Evolutionary conservation across 2,113 vertebrate genomes (phyloP).

Genomic region (Alligator mississippiensis): DNA sequence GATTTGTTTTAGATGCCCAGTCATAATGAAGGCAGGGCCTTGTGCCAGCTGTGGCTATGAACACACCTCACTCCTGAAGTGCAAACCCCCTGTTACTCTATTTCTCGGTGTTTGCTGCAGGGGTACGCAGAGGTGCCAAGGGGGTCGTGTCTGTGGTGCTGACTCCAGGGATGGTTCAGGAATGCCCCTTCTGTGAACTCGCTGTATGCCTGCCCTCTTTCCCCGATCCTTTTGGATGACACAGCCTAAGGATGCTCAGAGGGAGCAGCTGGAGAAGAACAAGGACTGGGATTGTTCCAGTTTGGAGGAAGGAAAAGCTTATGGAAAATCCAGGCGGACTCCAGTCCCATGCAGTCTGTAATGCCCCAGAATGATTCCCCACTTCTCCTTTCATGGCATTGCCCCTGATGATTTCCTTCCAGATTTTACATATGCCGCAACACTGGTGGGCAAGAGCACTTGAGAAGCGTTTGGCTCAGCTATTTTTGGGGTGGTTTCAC

Average conservation of each 20-base stretch:
- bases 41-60: background rate
- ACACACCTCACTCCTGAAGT: background rate
- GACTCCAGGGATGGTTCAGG: background rate
- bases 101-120: background rate
- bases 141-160: background rate
- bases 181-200: background rate
- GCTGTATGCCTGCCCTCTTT: background rate
- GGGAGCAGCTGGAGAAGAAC: background rate
- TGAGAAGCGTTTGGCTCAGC: background rate
- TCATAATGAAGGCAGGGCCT: background rate
- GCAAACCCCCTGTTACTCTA: background rate
- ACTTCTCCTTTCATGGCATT: background rate
- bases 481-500: background rate
- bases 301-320: conserved; percentile 10
- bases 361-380: background rate
- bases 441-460: background rate
- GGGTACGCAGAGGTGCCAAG: background rate
- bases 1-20: background rate
- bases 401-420: conserved; percentile 19
- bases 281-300: background rate
- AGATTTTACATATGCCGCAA: background rate
- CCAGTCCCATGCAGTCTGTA: background rate
- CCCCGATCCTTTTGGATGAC: background rate
- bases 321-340: background rate
- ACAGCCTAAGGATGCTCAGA: background rate